Evolutionary conservation across 1,140 invertebrate genomes (phyloP), one percentile per base, ranked within the genome.

Genomic region (Akabosia matsudoensis): DNA sequence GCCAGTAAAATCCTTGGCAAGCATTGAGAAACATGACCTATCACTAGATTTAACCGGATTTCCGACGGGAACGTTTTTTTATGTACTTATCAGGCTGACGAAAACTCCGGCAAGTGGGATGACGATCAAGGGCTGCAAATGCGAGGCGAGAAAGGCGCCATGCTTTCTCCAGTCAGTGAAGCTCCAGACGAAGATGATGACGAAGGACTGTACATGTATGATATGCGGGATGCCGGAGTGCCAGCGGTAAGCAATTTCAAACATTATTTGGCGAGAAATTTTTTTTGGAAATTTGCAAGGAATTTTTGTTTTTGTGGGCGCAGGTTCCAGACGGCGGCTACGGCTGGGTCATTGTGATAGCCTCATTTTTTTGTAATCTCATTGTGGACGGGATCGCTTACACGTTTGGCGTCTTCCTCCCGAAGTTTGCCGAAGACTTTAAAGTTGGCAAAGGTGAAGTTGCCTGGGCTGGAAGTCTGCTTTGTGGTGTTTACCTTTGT

Each of bases 331-430:
- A 81, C 64, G 93, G 92, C 28, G 87, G 87, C 61, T 95, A 93
- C 84, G 95, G 94, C 0, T 97, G 96, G 96, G 90, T 97, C 84
- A 92, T 99, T 77, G 96, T 98, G 33, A 91, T 97, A 81, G 95
- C 94, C 61, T 96, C 94, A 10, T 99, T 99, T 85, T 91, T 98
- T 89, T 97, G 96, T 85, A 98, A 99, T 88, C 91, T 99, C 86
- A 93, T 99, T 78, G 95, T 98, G n/a, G 97, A 99, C 84, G 97
- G 97, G 77, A 95, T 97, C 45, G 93, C 94, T 2, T 96, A 97
- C 85, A 95, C 93, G 2, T 97, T 97, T 83, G 95, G 95, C 0
- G 91, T 96, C 81, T 96, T 96, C 86, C 88, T 96, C 1, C 86
- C 88, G 18, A 90, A 93, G 82, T 92, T 97, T 76, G 91, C 93